Evolutionary conservation across 2,888 invertebrate genomes (phyloP), one percentile per base, ranked within the genome.

Genomic region (Agrilus mali): DNA sequence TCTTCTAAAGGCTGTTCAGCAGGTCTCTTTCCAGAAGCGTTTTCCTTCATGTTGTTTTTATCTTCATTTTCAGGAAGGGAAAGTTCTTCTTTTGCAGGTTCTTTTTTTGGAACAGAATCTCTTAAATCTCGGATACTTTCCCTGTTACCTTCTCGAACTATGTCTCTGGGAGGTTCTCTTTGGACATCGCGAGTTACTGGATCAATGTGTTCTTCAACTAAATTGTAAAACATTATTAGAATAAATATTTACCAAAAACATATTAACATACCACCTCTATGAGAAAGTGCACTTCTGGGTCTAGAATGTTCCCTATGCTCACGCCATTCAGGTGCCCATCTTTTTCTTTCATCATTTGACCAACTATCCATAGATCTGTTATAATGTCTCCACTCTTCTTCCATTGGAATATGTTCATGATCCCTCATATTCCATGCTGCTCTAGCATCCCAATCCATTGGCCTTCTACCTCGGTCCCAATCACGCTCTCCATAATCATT

Each of bases 311-410:
- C 45, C 56, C 66, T 59, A 63, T 60, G 45, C 15, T 56, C 53
- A 35, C 60, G 53, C 60, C 60, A 61, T 39, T 60, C 59, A 40
- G 56, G 71, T 50, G 73, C 73, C 35, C 71, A 68, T 36, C 69
- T 62, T 36, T 71, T 65, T 39, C 74, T 70, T 48, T 75, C 77
- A 41, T 77, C 77, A 36, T 71, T 70, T 13, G 57, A 52, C 66
- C 66, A 66, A 44, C 55, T 59, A 42, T 66, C 66, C 52, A 62
- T 52, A 2, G 60, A 57, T 12, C 64, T 48, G 51, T 57, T 59
- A 38, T 59, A 58, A 51, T 63, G 63, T 14, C 63, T 51, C 67
- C 67, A 67, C 43, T 66, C 66, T 36, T 67, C 67, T 44, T 66
- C 65, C 4, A 51, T 40, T 14, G 55, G 50, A 13, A 53, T 41